Base-by-base conservation (phyloP, 53 echinoderm and acorn worm genomes). In the Apostichopus leukothele region DNA sequence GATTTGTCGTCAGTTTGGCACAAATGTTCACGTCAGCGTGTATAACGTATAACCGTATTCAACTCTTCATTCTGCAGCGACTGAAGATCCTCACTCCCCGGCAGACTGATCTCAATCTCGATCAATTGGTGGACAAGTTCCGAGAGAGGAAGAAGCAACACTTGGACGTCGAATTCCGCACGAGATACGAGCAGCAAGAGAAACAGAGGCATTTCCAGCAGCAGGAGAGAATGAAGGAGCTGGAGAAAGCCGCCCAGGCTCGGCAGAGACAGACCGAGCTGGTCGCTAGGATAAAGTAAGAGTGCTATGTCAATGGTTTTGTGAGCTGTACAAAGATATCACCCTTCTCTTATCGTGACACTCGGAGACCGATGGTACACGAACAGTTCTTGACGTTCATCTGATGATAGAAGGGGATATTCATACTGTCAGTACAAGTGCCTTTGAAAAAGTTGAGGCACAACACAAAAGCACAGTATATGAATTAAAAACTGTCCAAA, bases 21-120 rank as follows among this genome's bases (percentile, higher is more conserved):
- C 39, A 39, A 39, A 39, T 39, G 2, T 39, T 39, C 39, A 39
- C 39, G 39, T 39, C 39, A 39, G 39, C 39, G 1, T 1, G 1
- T 27, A 27, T 27, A 27, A 39, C 39, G 3, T 39, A 39, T 39
- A 39, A 39, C 39, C 3, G 39, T 39, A 39, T 39, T 39, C 39
- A 7, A 27, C 61, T 1, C 50, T 60, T 67, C 4, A 13, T 74
- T 77, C 8, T 12, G 20, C 92, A 95, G 97, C 88, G 99, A 67
- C 87, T 99, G 88, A 99, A 93, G 81, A 84, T 95, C 21, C 92
- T 99, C n/a, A 99, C 99, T 1, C 96, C 96, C 14, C 93, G 99
- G 12, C 99, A 99, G 83, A 93, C 96, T 0, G 96, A 96, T 52
- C 88, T 95, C 59, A 96, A 99, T 75, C 92, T 99, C 5, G 95